A percentile compares a stretch with the other conserved stretches of the same genome.
These are phyloP conservation scores for Chelonoidis abingdonii DNA, from an alignment of 2,113 vertebrate genomes.

Conservation along the genomic window DNA sequence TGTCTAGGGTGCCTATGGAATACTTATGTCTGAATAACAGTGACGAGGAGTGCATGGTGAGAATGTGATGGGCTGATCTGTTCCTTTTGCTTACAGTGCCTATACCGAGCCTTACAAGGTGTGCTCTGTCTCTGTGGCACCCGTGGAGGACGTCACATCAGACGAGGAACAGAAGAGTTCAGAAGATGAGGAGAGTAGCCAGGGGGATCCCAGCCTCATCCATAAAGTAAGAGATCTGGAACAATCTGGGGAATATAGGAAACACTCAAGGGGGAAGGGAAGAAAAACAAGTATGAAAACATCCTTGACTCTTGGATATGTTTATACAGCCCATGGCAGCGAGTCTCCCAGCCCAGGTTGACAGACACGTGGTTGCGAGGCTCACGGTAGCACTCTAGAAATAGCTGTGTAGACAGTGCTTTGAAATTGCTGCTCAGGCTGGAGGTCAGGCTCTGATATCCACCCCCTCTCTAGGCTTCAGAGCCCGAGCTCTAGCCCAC, in stretches of 20 bases:
- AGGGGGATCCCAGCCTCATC: conserved; percentile 79
- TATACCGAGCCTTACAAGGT: conserved; percentile 96
- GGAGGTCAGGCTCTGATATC: neutral
- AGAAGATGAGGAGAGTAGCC: conserved; percentile 88
- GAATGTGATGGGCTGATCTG: neutral
- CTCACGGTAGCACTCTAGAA: neutral
- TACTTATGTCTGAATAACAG: neutral
- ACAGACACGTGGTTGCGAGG: neutral
- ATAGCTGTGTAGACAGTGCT: neutral
- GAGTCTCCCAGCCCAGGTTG: neutral
- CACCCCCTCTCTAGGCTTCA: neutral
- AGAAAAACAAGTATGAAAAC: neutral
- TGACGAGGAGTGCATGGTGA: rapidly evolving
- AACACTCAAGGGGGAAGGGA: neutral
- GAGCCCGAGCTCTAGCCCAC: neutral
- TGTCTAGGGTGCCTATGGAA: neutral
- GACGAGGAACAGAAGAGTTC: conserved; percentile 95
- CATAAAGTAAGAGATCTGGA: conserved; percentile 82
- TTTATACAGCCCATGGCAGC: neutral
- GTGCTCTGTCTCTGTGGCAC: conserved; percentile 78
- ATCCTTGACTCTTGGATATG: neutral
- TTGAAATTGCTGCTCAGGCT: neutral
- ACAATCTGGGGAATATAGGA: neutral
- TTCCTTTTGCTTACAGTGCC: conserved; percentile 81
- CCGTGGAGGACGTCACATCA: conserved; percentile 69